These are phyloP conservation scores for Apodemus agrarius DNA, from an alignment of 2,797 vertebrate species.

Conservation along the genomic window DNA sequence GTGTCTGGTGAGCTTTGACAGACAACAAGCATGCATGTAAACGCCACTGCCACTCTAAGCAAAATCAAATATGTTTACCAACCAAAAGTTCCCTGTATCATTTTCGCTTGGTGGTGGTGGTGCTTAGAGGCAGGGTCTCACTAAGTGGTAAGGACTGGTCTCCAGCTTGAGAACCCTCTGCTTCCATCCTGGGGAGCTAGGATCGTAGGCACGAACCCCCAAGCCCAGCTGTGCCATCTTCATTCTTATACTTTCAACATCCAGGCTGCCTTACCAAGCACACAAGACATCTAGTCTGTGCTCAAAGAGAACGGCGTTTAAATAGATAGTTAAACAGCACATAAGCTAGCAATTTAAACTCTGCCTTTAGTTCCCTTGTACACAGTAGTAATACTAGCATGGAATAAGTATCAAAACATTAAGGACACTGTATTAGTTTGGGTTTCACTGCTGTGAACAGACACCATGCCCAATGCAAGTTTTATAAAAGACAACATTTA, in stretches of 20 bases:
- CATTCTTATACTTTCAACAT: background rate
- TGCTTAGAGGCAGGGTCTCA: background rate
- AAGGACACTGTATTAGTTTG: too few species aligned
- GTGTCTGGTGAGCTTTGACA: background rate
- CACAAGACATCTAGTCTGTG: background rate
- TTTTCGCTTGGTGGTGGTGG: background rate
- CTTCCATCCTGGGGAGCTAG: background rate
- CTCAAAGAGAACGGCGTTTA: background rate
- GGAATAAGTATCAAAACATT: background rate
- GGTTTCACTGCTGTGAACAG: too few species aligned
- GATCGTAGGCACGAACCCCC: too few species aligned
- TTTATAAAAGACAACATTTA: too few species aligned
- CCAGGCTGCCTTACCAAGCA: background rate
- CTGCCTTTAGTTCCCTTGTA: background rate
- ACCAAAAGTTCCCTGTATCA: background rate
- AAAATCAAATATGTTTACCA: constrained; percentile 34
- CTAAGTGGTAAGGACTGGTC: background rate
- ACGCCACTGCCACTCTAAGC: background rate
- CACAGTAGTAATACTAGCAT: constrained; percentile 20
- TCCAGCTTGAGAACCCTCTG: background rate
- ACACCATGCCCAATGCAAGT: too few species aligned
- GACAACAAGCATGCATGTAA: background rate
- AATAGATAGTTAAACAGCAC: background rate
- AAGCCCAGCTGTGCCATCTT: background rate
- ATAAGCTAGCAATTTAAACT: constrained; percentile 32